Percentiles rank a stretch among this genome's conserved stretches.
Evolutionary conservation across 2,113 vertebrate species (phyloP).

Genomic region (human): GRCh38 chr14:95298001-95298500

Average conservation of each 20-base stretch:
- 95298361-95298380: not conserved
- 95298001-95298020: too few relatives aligned
- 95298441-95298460: not conserved
- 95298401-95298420: not conserved
- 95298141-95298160: not conserved
- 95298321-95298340: not conserved
- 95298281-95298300: fast-evolving
- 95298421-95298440: not conserved
- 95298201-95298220: not conserved
- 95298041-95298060: too few relatives aligned
- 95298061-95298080: too few relatives aligned
- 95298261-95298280: not conserved
- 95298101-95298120: fast-evolving
- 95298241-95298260: not conserved
- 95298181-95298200: not conserved
- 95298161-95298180: fast-evolving
- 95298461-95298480: not conserved
- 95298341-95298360: fast-evolving
- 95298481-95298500: not conserved
- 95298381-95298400: fast-evolving
- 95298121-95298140: fast-evolving
- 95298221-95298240: not conserved
- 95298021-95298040: too few relatives aligned
- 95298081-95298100: too few relatives aligned
- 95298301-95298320: not conserved